A percentile compares a stretch with the other conserved stretches of the same genome.
phyloP scores from a whole-genome alignment of 1,140 invertebrate genomes.

The Idris sp. region DNA sequence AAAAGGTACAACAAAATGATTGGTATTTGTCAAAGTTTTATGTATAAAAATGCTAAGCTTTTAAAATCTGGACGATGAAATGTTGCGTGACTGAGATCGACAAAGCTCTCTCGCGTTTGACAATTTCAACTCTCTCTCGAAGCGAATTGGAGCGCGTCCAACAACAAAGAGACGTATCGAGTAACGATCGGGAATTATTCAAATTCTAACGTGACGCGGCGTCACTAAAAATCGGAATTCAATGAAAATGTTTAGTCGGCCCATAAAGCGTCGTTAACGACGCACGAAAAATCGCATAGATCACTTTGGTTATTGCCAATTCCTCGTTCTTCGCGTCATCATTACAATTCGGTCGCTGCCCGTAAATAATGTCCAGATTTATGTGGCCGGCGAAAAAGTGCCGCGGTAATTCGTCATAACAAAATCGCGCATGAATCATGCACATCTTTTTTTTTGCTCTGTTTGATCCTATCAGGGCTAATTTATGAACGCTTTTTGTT shows the following conservation, averaged over 20 bases:
- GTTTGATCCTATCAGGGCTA: conserved; percentile 46
- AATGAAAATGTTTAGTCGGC: conserved; percentile 50
- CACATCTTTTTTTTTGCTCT: conserved; percentile 28
- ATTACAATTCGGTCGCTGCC: conserved; percentile 37
- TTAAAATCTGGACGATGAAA: no score
- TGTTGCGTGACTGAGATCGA: no score
- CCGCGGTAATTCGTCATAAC: conserved; percentile 54
- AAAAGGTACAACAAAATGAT: no score
- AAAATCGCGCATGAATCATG: conserved; percentile 47
- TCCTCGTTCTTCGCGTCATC: conserved; percentile 49
- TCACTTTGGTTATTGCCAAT: conserved; percentile 53
- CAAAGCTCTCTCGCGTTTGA: not conserved
- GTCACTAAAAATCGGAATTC: conserved; percentile 44
- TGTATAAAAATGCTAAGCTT: no score
- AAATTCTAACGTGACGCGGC: conserved; percentile 14
- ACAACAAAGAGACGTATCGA: conserved; percentile 6
- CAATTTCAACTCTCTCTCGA: not conserved
- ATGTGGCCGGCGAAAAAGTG: conserved; percentile 37
- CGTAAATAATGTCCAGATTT: conserved; percentile 49
- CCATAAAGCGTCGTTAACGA: conserved; percentile 35
- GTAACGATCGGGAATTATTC: conserved; percentile 20
- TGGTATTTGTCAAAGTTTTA: no score
- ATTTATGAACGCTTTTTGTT: conserved; percentile 58
- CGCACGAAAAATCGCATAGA: conserved; percentile 55
- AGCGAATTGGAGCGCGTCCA: conserved; percentile 34